Percentiles rank a stretch among this genome's conserved stretches.
Conservation (phyloP, 1,140 invertebrate genomes). For the Papilio helenus region DNA sequence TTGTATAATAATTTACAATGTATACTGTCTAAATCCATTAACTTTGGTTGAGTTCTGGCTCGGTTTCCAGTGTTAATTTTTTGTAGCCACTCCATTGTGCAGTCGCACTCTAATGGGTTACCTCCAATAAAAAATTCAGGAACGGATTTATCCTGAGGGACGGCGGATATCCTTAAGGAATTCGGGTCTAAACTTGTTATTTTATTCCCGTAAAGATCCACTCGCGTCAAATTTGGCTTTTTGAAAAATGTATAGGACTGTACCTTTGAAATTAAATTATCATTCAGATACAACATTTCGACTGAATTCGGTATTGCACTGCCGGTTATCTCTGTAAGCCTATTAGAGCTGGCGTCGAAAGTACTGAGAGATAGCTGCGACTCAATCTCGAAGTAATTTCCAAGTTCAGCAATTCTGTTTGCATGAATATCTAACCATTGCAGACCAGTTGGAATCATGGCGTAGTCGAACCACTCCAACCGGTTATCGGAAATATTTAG, state of each 20-base stretch:
- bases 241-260: slow-evolving; percentile 97
- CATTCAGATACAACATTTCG: slow-evolving; percentile 91
- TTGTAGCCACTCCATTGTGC: slow-evolving; percentile 88
- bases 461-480: slow-evolving; percentile 95
- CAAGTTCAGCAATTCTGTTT: slow-evolving; percentile 93
- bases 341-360: slow-evolving; percentile 94
- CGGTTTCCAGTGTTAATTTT: slow-evolving; percentile 91
- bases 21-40: slow-evolving; percentile 94
- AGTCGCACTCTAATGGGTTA: slow-evolving; percentile 96
- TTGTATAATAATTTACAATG: slow-evolving; percentile 94
- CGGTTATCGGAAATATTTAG: slow-evolving; percentile 96
- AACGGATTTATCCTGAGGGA: slow-evolving; percentile 89
- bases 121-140: slow-evolving; percentile 96
- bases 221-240: slow-evolving; percentile 93
- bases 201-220: slow-evolving; percentile 93
- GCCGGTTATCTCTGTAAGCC: slow-evolving; percentile 92
- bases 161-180: slow-evolving; percentile 91
- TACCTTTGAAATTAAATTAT: slow-evolving; percentile 94
- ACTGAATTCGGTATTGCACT: slow-evolving; percentile 94
- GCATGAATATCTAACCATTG: slow-evolving; percentile 95
- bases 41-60: slow-evolving; percentile 90
- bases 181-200: slow-evolving; percentile 93
- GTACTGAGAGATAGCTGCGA: slow-evolving; percentile 91
- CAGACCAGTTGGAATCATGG: slow-evolving; percentile 93
- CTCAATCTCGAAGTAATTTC: slow-evolving; percentile 95